Evolutionary conservation across 1,140 invertebrate species (phyloP), one percentile per base, ranked within the genome.

Genomic region (Drosophila neocordata): DNA sequence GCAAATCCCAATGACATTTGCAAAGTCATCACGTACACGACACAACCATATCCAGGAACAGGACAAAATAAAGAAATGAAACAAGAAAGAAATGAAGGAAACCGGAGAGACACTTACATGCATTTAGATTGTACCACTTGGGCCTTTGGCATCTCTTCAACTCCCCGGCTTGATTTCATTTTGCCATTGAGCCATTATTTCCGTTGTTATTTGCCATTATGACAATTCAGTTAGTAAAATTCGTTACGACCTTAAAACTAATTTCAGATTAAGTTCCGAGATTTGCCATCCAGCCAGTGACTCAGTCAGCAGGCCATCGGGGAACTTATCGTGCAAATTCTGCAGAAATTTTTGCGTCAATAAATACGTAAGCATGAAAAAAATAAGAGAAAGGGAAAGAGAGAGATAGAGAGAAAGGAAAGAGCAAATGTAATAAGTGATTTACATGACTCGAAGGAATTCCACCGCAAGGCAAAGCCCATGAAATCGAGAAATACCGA

Each of bases 361-460:
- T 57, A 79, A 69, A 61, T 73, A 44, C 20, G 22, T 38, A 13
- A 53, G 31, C 20, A 38, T 35, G 8, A 34, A 22, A 57, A 51
- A 22, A 11, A 18, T 18, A 44, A 24, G 27, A 24, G 4, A 37
- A 41, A 58, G 20, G 13, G 35, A 44, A 41, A 51, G 60, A 64
- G 24, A 20, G 41, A 34, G 13, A 31, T 8, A 18, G 65, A 55
- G 13, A 51, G 27, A 44, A 63, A 58, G 61, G 61, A 68, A 65
- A 66, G 35, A 60, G 67, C 71, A 69, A 78, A 87, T 88, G 76
- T 89, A 89, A 88, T 88, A 88, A 88, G 83, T 88, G 83, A 88
- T 88, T 88, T 88, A 88, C 83, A 88, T 88, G 83, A 89, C 84
- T 88, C 76, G 76, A 69, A 88, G 83, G 84, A 88, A 89, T 88